Evolutionary conservation across 2,888 invertebrate species (phyloP).

Genomic region (Arrhopalites spinosus): DNA sequence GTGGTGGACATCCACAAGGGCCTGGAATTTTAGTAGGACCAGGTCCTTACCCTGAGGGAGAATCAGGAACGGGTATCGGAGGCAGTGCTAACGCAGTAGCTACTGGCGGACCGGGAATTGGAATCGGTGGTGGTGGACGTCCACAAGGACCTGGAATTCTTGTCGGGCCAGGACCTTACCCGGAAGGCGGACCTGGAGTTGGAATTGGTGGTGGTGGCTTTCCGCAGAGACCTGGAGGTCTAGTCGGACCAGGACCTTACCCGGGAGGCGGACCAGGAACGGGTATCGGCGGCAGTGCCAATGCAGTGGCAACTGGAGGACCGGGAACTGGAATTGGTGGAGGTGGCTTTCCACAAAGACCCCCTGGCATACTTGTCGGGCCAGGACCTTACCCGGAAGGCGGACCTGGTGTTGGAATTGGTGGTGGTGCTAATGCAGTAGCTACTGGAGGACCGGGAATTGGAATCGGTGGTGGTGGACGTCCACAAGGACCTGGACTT

Average conservation of each 20-base stretch:
- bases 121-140: background rate
- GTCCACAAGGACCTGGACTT: constrained; percentile 15
- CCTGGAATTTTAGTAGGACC: background rate
- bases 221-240: constrained; percentile 6
- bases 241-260: background rate
- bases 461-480: background rate
- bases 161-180: background rate
- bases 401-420: too few species aligned
- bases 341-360: background rate
- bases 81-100: background rate
- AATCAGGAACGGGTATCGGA: too few species aligned
- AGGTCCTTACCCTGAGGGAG: background rate
- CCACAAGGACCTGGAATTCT: background rate
- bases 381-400: background rate
- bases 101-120: constrained; percentile 5
- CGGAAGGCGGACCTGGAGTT: background rate
- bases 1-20: background rate
- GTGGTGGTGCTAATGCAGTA: background rate
- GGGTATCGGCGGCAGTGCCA: background rate
- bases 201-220: background rate
- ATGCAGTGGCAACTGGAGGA: background rate
- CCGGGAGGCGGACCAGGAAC: too few species aligned
- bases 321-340: constrained; percentile 13
- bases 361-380: background rate
- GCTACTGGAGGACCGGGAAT: constrained; percentile 1